A percentile compares a stretch with the other conserved stretches of the same genome.
Conservation (phyloP, 2,888 invertebrate species). For the Stenurella melanura region DNA sequence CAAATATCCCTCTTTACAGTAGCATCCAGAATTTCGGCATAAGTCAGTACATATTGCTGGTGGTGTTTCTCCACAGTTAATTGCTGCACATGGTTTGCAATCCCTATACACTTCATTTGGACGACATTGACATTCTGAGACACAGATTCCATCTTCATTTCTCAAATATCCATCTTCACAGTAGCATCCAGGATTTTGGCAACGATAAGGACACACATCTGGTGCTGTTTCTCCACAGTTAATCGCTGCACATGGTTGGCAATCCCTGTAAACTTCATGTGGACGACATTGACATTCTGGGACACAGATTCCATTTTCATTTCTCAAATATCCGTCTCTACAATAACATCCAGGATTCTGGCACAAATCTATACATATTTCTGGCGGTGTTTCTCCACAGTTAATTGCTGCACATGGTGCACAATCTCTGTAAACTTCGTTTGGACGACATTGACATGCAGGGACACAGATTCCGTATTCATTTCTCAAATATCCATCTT, state of each 20-base stretch:
- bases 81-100: slow-evolving; percentile 21
- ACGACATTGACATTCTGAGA: too few relatives aligned
- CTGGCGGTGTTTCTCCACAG: slow-evolving; percentile 20
- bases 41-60: neutral
- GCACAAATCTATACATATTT: slow-evolving; percentile 7
- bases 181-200: too few relatives aligned
- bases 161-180: too few relatives aligned
- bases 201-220: too few relatives aligned
- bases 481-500: too few relatives aligned
- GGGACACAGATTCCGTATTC: too few relatives aligned
- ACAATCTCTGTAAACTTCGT: neutral
- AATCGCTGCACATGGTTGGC: too few relatives aligned
- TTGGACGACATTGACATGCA: neutral
- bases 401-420: slow-evolving; percentile 24
- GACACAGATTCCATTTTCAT: slow-evolving; percentile 28
- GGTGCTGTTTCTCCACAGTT: too few relatives aligned
- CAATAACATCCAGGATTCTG: slow-evolving; percentile 41
- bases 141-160: too few relatives aligned
- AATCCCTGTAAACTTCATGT: too few relatives aligned
- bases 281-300: neutral
- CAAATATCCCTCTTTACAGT: slow-evolving; percentile 27
- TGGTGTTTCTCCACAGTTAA: slow-evolving; percentile 9
- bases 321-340: slow-evolving; percentile 19
- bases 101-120: neutral
- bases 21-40: slow-evolving; percentile 40